Percentiles rank a stretch among this genome's conserved stretches.
These are phyloP conservation scores for Cataglyphis rosenhaueri DNA, from an alignment of 2,888 invertebrate species.

Conservation along the genomic window DNA sequence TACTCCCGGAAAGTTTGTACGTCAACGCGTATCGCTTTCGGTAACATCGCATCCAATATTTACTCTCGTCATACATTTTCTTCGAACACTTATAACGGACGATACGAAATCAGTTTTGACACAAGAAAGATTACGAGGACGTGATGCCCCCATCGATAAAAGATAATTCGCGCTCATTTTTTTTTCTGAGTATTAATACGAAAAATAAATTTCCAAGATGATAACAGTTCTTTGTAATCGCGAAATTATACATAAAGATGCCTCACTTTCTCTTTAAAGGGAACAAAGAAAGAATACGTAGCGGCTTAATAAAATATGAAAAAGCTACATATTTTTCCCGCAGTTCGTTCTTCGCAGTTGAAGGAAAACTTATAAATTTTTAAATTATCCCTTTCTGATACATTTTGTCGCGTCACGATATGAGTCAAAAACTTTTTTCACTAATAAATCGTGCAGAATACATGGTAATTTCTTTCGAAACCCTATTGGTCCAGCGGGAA, in stretches of 20 bases:
- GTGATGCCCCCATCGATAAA: background rate
- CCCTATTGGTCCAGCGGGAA: constrained; percentile 53
- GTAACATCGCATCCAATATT: background rate
- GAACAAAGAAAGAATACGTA: background rate
- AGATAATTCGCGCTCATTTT: background rate
- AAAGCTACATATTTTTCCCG: no score
- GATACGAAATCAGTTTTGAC: background rate
- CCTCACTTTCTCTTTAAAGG: background rate
- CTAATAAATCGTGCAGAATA: constrained; percentile 5
- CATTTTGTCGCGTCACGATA: background rate
- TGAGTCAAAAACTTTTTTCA: background rate
- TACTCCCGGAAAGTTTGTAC: constrained; percentile 10
- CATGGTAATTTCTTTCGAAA: constrained; percentile 26
- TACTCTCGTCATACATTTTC: background rate
- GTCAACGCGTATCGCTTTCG: background rate
- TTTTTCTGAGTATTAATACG: background rate
- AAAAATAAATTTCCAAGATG: background rate
- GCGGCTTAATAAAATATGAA: background rate
- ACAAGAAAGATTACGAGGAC: background rate
- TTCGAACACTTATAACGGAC: background rate
- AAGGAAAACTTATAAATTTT: background rate
- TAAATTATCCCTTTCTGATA: background rate
- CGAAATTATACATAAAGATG: background rate
- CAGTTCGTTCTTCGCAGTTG: no score
- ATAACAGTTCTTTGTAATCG: no score